phyloP scores from a whole-genome alignment of 92 coral and sea anemone genomes.

The Umimayanthus chanpuru region DNA sequence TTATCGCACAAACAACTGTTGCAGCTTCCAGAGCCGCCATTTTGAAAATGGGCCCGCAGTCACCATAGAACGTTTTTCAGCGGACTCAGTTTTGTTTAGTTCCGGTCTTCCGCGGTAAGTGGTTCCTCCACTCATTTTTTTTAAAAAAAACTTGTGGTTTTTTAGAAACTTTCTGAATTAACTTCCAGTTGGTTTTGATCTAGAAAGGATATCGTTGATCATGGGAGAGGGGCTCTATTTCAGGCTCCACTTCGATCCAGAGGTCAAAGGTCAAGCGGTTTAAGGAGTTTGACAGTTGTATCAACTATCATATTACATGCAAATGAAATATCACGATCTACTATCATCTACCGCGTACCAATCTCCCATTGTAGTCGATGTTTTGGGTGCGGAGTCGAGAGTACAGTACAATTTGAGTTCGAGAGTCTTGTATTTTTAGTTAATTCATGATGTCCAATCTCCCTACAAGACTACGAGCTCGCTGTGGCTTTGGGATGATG shows the following conservation, averaged over 20 bases:
- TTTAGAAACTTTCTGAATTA: no score
- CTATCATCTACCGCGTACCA: background rate
- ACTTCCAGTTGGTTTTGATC: no score
- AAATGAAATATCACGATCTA: background rate
- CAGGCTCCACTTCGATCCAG: background rate
- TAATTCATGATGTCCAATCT: background rate
- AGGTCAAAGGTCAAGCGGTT: background rate
- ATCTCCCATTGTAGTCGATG: background rate
- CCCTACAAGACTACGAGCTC: background rate
- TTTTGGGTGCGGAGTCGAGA: no score
- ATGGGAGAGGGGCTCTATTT: no score
- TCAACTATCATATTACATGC: background rate
- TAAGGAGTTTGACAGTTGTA: no score
- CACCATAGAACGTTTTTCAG: background rate
- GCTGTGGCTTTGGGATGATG: background rate
- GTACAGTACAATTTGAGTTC: no score
- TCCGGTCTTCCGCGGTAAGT: background rate
- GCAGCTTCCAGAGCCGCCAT: constrained; percentile 28
- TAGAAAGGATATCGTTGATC: background rate
- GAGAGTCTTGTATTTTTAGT: background rate
- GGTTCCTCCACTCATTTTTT: no score
- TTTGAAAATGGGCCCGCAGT: constrained; percentile 21
- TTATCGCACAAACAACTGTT: constrained; percentile 17
- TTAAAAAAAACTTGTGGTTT: no score
- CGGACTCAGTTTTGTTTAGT: background rate